A percentile compares a stretch with the other conserved stretches of the same genome.
Conservation (phyloP, 2,888 invertebrate genomes). For the Heteromyza rotundicornis region DNA sequence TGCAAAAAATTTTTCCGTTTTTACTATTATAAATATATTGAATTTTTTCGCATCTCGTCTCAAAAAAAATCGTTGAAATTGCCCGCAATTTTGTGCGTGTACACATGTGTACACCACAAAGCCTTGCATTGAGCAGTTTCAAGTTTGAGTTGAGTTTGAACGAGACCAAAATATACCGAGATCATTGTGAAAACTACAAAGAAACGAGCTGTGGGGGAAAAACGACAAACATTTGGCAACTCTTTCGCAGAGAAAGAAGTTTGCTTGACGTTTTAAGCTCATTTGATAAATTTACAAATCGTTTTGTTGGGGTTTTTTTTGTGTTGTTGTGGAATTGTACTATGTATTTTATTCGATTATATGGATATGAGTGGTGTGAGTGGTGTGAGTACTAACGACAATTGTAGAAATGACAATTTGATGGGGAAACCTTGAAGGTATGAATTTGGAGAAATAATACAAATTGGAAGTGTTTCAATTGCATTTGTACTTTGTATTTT, state of each 20-base stretch:
- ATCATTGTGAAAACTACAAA: slow-evolving; percentile 61
- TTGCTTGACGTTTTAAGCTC: slow-evolving; percentile 1
- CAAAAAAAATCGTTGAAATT: too few relatives aligned
- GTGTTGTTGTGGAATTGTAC: slow-evolving; percentile 20
- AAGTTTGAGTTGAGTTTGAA: not conserved
- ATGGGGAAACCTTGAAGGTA: too few relatives aligned
- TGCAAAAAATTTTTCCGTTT: slow-evolving; percentile 2
- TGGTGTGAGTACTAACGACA: not conserved
- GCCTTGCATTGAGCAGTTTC: not conserved
- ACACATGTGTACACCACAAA: too few relatives aligned
- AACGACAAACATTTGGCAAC: slow-evolving; percentile 3
- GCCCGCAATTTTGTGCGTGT: not conserved
- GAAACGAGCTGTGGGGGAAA: slow-evolving; percentile 41
- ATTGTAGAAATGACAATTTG: not conserved
- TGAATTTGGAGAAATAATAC: too few relatives aligned
- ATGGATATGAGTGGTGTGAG: not conserved
- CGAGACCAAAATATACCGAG: slow-evolving; percentile 56
- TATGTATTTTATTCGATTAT: slow-evolving; percentile 12
- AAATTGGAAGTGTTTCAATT: too few relatives aligned
- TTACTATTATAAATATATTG: not conserved
- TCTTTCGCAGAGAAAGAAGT: too few relatives aligned
- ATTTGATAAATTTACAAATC: slow-evolving; percentile 46
- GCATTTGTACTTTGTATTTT: too few relatives aligned
- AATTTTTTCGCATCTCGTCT: slow-evolving; percentile 8
- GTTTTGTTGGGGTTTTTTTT: slow-evolving; percentile 36